Base-by-base conservation (phyloP, 2,113 vertebrate genomes). In the Papio anubis region DNA sequence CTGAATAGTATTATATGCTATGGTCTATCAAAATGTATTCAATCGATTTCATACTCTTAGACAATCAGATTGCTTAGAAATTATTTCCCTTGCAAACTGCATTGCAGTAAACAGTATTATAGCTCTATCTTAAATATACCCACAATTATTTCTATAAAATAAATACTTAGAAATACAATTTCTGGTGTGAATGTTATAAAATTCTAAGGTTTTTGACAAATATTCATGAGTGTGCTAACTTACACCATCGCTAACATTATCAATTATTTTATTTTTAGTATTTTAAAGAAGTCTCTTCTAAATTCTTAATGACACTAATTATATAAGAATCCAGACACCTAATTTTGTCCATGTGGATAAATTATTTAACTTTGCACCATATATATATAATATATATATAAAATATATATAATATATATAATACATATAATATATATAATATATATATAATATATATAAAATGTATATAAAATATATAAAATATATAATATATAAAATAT, bases 1-100 rank as follows among this genome's bases (percentile, higher is more conserved):
- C 30, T 75, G 27, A 5, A 13, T 66, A 45, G 3, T 70, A 90
- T 72, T 88, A 90, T 50, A 80, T 43, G 40, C 43, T 38, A 93
- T 1, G 9, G 23, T 78, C 64, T 59, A 95, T 59, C 85, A 96
- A 96, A 93, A 96, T 94, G 14, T 79, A 92, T 72, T 94, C n/a
- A 96, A 21, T 80, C 55, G 76, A 40, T 94, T 93, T 88, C 68
- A 16, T 70, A 52, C 76, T 75, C 48, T 80, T 95, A 88, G 64
- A 72, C 8, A 87, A 83, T 70, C 76, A 86, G 8, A 1, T 72
- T 70, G 48, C 90, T 68, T 57, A 66, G n/a, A 48, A 93, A 38
- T 55, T 38, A 84, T 87, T 94, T 23, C 21, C 43, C n/a, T 45
- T 83, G 4, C 14, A 94, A 82, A 94, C 35, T 91, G 25, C 73